Evolutionary conservation across 2,113 vertebrate genomes (phyloP).

Genomic region (Cyprinus carpio): DNA sequence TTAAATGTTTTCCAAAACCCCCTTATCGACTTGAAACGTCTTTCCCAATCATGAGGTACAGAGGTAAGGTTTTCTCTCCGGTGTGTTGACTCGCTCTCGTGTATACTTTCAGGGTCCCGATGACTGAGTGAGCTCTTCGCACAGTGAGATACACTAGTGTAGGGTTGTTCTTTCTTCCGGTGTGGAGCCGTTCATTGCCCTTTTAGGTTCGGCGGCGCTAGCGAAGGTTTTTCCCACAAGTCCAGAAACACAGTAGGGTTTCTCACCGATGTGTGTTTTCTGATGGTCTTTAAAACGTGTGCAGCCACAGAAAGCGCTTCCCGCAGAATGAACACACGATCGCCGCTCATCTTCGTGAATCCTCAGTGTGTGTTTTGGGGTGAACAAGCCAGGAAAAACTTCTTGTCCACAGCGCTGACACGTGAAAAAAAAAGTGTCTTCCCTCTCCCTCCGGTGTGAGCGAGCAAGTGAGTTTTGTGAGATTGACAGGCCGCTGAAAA

Average conservation of each 20-base stretch:
- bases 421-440: slow-evolving; percentile 19
- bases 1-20: slow-evolving; percentile 20
- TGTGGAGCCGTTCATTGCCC: slow-evolving; percentile 5
- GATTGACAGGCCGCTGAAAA: slow-evolving; percentile 18
- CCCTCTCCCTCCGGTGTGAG: slow-evolving; percentile 32
- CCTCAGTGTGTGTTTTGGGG: slow-evolving; percentile 20
- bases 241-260: not conserved
- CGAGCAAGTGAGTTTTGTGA: slow-evolving; percentile 12
- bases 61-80: slow-evolving; percentile 24
- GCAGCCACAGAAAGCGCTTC: not conserved
- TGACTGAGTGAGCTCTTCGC: slow-evolving; percentile 4
- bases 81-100: slow-evolving; percentile 10
- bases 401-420: slow-evolving; percentile 20
- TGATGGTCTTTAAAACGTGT: slow-evolving; percentile 13
- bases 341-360: not conserved
- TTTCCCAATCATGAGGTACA: not conserved
- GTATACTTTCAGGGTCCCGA: slow-evolving; percentile 7
- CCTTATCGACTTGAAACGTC: slow-evolving; percentile 30
- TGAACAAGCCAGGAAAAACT: slow-evolving; percentile 1
- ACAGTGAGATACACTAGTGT: slow-evolving; percentile 39
- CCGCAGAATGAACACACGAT: not conserved
- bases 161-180: slow-evolving; percentile 3
- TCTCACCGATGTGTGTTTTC: slow-evolving; percentile 10
- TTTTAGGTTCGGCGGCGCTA: slow-evolving; percentile 9
- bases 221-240: slow-evolving; percentile 7